phyloP scores from a whole-genome alignment of 2,797 vertebrate genomes.

The Chromis chromis region DNA sequence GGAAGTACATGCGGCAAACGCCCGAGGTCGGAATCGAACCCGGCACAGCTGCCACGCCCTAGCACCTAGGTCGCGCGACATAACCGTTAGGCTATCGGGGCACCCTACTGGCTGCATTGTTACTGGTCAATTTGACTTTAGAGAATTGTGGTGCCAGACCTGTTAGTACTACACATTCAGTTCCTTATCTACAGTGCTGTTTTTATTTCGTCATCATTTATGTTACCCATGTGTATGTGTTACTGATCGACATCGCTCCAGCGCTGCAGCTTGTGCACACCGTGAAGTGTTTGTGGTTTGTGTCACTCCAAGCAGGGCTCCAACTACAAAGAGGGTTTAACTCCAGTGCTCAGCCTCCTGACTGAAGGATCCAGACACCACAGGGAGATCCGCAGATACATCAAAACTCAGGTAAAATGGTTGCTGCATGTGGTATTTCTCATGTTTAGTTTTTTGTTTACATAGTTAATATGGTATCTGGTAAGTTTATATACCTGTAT shows the following conservation, averaged over 20 bases:
- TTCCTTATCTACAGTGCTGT: background rate
- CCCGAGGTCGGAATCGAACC: no score
- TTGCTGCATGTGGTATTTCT: background rate
- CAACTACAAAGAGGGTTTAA: slow-evolving; percentile 97
- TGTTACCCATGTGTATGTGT: background rate
- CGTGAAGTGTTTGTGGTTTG: slow-evolving; percentile 52
- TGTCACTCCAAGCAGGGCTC: slow-evolving; percentile 86
- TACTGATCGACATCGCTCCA: background rate
- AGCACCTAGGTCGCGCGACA: no score
- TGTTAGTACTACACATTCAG: background rate
- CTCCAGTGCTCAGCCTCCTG: slow-evolving; percentile 95
- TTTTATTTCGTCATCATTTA: background rate
- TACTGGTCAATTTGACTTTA: background rate
- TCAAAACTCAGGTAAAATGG: slow-evolving; percentile 92
- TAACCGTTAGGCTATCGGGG: no score
- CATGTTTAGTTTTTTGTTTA: background rate
- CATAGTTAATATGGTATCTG: no score
- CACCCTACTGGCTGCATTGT: no score
- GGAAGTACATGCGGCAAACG: no score
- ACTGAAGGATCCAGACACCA: slow-evolving; percentile 94
- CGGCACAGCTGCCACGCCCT: no score
- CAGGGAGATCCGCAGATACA: slow-evolving; percentile 94
- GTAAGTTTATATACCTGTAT: background rate
- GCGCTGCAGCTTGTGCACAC: slow-evolving; percentile 8
- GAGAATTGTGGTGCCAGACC: background rate